A percentile compares a stretch with the other conserved stretches of the same genome.
phyloP scores from a whole-genome alignment of 2,797 vertebrate species.

The Coluber constrictor region DNA sequence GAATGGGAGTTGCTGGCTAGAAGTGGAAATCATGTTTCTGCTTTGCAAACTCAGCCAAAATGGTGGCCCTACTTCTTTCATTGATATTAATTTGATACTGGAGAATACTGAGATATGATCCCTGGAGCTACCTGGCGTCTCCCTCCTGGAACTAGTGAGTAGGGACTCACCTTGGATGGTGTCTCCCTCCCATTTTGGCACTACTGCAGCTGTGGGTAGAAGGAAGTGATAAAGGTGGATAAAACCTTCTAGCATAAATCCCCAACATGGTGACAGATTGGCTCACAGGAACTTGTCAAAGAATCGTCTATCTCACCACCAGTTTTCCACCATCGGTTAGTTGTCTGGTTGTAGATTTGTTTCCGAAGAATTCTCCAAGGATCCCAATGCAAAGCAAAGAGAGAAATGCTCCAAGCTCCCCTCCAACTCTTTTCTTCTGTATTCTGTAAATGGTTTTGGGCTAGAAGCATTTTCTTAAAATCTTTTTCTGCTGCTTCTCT shows the following conservation, averaged over 20 bases:
- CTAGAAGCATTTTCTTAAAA: background rate
- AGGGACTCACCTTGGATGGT: background rate
- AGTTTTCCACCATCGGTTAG: background rate
- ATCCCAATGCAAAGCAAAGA: background rate
- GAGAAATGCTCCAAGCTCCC: background rate
- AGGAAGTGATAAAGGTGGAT: background rate
- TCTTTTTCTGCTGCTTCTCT: background rate
- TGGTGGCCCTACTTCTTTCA: background rate
- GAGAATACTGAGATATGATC: background rate
- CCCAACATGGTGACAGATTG: background rate
- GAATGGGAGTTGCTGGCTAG: background rate
- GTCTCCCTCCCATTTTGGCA: background rate
- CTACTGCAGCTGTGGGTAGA: background rate
- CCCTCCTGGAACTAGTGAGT: background rate
- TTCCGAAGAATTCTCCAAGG: background rate
- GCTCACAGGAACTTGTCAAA: background rate
- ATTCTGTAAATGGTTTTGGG: background rate
- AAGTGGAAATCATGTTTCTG: background rate
- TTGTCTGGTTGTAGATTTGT: background rate
- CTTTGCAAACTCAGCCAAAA: conserved; percentile 7
- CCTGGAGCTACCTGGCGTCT: background rate
- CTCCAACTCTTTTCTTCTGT: background rate
- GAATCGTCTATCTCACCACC: background rate
- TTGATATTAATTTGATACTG: background rate
- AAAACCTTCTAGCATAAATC: background rate